Conservation (phyloP, 2,797 vertebrate species). For the Myotis planiceps region DNA sequence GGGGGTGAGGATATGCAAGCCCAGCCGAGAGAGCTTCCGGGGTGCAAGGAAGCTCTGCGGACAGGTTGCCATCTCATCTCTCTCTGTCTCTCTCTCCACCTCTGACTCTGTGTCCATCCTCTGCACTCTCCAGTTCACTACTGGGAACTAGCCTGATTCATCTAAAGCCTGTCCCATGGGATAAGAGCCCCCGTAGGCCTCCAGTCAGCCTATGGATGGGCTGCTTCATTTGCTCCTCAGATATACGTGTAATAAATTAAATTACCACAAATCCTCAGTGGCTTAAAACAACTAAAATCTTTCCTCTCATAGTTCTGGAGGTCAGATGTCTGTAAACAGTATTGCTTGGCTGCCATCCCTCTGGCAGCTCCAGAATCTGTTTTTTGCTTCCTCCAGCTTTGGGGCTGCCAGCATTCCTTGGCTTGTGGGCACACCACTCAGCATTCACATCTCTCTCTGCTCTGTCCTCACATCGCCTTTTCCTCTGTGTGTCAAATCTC, state of each 20-base stretch:
- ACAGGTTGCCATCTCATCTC: not conserved
- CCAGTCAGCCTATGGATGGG: not conserved
- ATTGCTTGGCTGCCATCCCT: rapidly evolving
- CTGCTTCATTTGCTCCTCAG: not conserved
- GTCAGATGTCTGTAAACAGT: not conserved
- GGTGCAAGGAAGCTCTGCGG: not conserved
- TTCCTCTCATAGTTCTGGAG: not conserved
- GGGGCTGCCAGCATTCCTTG: not conserved
- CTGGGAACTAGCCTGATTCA: not conserved
- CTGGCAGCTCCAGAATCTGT: not conserved
- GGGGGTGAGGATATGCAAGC: rapidly evolving
- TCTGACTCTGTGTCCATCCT: not conserved
- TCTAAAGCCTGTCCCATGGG: not conserved
- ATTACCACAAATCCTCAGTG: not conserved
- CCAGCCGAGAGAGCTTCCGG: not conserved
- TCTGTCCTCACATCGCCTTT: not conserved
- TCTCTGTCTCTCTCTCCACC: not conserved
- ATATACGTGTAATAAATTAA: not conserved
- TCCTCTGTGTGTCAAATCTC: not conserved
- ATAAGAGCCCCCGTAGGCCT: not conserved
- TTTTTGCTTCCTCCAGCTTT: not conserved
- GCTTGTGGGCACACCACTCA: not conserved
- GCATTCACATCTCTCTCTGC: not conserved
- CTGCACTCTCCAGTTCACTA: not conserved
- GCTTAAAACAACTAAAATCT: not conserved